Base-by-base conservation (phyloP, 2,113 vertebrate genomes). In the Polyodon spathula region DNA sequence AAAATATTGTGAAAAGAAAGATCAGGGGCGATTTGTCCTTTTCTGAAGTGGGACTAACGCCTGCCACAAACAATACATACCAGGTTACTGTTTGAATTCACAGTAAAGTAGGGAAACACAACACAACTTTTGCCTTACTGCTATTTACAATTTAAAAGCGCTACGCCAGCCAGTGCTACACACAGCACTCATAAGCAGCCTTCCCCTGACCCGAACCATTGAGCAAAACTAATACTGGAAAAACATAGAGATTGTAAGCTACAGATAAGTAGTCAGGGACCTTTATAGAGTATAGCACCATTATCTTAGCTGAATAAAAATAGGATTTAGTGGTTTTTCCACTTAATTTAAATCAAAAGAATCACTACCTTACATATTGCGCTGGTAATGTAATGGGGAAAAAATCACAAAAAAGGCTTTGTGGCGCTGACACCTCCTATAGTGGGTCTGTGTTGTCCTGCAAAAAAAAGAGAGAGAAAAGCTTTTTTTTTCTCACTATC, bases 271-370 rank as follows among this genome's bases (percentile, higher is more conserved):
- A 89, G 84, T 84, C 87, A 85, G 86, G 86, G 84, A 87, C 83
- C 84, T 86, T 86, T 84, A 86, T 87, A 77, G 84, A 86, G 83
- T 88, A 84, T 85, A 84, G 80, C 79, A 71, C 85, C 77, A 87
- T 89, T 89, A 84, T 89, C 81, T 82, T 76, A 77, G 83, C 82
- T 89, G 86, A 89, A 89, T 88, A 80, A 93, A 95, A 97, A 93
- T 91, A 93, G 92, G 93, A 93, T 95, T 94, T 95, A 95, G 93
- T 96, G 91, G 92, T 93, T 97, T 86, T 94, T 93, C 90, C 92
- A 94, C 93, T 94, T 95, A 93, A 97, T 96, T 94, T 90, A 85
- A 93, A 91, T 95, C 93, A 97, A 97, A 94, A 96, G 93, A 95
- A 89, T 93, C 77, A 85, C 91, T 93, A 91, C 91, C 93, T 95